Evolutionary conservation across 1,140 invertebrate species (phyloP), one percentile per base, ranked within the genome.

Genomic region (Platyura marginata): DNA sequence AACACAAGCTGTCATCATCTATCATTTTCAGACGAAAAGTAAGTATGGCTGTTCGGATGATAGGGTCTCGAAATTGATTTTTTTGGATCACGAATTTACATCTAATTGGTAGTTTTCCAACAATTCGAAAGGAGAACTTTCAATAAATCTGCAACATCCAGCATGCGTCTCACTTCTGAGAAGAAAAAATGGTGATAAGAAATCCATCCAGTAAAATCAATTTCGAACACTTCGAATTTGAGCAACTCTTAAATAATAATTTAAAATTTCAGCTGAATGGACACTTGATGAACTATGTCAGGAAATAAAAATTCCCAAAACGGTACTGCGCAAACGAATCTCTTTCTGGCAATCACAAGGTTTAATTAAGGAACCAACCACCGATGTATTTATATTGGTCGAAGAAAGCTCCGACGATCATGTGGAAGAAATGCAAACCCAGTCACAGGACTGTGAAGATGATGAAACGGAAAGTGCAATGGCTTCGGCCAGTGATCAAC

Each of bases 381-480:
- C 72, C 1, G 86, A 92, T 55, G 67, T 74, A 4, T 94, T 81
- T 62, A 59, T 75, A 9, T 62, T 94, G 21, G 70, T 86, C 16
- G 88, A 94, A 59, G 81, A 85, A 45, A 68, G 8, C 71, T 66
- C 41, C 55, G 55, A 54, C 45, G 64, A 55, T 49, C 65, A 58
- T 48, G 60, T 55, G 40, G 62, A 60, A 44, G 61, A 59, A 36
- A 51, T 58, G 20, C 55, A 55, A 55, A 49, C 49, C 42, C 67
- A 46, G 25, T 6, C 83, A 42, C 71, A 83, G 57, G 73, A 83
- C 15, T 75, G 81, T 45, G n/a, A n/a, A n/a, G 84, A 92, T 48
- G 91, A 96, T 53, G 89, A 96, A 62, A 66, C 75, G 5, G 90
- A 94, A 61, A 91, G 86, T 59, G 87, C 80, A 0, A 92, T 94